These are phyloP conservation scores for Nipponacmea schrenckii DNA, from an alignment of 2,888 invertebrate species.

Conservation along the genomic window DNA sequence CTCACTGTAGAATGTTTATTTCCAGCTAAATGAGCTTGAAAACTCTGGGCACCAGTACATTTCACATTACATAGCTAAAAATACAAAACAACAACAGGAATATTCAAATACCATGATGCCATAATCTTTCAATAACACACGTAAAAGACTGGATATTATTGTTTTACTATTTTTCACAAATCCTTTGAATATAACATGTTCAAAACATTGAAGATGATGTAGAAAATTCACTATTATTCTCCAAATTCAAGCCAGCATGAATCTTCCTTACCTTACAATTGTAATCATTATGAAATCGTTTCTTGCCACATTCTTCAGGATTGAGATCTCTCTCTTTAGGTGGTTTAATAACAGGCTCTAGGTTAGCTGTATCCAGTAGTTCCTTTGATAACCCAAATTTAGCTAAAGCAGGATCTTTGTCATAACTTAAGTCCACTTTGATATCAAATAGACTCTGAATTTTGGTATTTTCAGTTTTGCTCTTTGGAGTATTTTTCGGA, in stretches of 20 bases:
- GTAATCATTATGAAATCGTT: constrained; percentile 29
- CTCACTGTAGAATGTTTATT: constrained; percentile 44
- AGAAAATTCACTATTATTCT: no score
- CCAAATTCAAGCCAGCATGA: background rate
- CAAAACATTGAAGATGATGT: no score
- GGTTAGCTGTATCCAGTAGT: background rate
- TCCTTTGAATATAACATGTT: no score
- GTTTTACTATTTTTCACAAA: no score
- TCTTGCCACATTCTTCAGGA: constrained; percentile 31
- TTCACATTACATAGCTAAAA: constrained; percentile 40
- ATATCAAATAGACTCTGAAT: no score
- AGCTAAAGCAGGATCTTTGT: background rate
- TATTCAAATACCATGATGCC: no score
- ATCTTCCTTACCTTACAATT: constrained; percentile 29
- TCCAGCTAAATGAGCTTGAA: constrained; percentile 41
- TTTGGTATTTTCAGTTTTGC: no score
- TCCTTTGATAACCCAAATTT: background rate
- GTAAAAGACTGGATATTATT: no score
- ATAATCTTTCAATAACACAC: no score
- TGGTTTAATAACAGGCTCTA: background rate
- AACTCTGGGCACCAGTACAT: constrained; percentile 40
- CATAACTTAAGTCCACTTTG: no score
- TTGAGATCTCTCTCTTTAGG: constrained; percentile 24
- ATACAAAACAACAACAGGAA: background rate
- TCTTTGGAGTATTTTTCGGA: no score